These are phyloP conservation scores for Lutjanus argentimaculatus DNA, from an alignment of 2,797 vertebrate genomes.

Conservation along the genomic window DNA sequence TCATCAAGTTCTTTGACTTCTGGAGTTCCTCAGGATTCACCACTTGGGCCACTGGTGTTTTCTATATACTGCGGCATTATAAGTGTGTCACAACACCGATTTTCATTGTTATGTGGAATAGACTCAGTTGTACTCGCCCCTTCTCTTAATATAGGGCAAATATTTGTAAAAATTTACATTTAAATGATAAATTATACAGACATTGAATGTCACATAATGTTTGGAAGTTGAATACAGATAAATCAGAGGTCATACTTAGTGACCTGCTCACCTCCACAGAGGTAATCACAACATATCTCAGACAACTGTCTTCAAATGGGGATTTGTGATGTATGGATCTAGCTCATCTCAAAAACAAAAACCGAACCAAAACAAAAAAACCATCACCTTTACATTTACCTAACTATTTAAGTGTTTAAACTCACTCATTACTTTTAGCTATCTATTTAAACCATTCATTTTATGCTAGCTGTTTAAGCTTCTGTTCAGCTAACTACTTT, in stretches of 20 bases:
- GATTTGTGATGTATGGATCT: neutral
- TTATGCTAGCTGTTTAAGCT: neutral
- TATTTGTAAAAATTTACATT: no score
- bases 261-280: neutral
- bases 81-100: neutral
- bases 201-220: no score
- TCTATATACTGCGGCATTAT: neutral
- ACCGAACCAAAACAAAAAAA: no score
- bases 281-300: neutral
- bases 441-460: no score
- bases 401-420: no score
- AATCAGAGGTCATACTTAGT: neutral
- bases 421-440: no score
- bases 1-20: neutral
- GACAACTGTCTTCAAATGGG: neutral
- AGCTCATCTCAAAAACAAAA: no score
- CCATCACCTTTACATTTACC: no score
- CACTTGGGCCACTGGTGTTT: neutral
- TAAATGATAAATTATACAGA: no score
- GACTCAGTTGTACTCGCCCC: no score
- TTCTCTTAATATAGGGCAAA: no score
- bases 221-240: no score
- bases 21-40: conserved; percentile 6
- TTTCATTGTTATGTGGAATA: neutral
- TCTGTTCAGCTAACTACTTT: neutral